Evolutionary conservation across 1,140 invertebrate species (phyloP).

Genomic region (Heliconius hermathena): DNA sequence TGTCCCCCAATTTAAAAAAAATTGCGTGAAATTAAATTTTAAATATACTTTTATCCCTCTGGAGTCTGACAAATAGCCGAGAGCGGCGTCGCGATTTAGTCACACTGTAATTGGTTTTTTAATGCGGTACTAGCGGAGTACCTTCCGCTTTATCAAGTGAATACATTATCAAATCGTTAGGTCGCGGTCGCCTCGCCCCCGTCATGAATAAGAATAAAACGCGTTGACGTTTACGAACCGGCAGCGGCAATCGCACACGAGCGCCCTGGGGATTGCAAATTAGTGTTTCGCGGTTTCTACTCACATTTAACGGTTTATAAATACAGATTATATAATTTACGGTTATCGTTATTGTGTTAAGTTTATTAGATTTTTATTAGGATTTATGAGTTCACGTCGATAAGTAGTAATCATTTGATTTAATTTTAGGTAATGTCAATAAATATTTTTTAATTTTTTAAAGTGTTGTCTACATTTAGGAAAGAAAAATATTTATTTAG

Average conservation of each 20-base stretch:
- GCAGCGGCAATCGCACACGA: slow-evolving; percentile 37
- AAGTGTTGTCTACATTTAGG: too few relatives aligned
- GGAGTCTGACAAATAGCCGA: slow-evolving; percentile 78
- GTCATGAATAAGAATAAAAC: slow-evolving; percentile 79
- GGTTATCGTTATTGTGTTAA: slow-evolving; percentile 49
- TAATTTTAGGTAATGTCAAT: background rate
- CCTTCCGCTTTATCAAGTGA: slow-evolving; percentile 80
- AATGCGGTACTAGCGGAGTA: slow-evolving; percentile 76
- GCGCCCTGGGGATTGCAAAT: slow-evolving; percentile 66
- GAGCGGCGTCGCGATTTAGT: slow-evolving; percentile 76
- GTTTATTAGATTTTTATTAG: background rate
- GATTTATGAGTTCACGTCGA: background rate
- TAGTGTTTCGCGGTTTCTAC: slow-evolving; percentile 58
- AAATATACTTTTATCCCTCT: slow-evolving; percentile 78
- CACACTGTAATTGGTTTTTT: slow-evolving; percentile 81
- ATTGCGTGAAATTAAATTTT: slow-evolving; percentile 81
- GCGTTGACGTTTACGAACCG: slow-evolving; percentile 59
- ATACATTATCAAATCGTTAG: slow-evolving; percentile 82
- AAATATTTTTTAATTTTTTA: too few relatives aligned
- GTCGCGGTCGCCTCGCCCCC: slow-evolving; percentile 61
- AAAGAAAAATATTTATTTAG: too few relatives aligned
- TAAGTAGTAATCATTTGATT: background rate
- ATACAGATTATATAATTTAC: slow-evolving; percentile 61
- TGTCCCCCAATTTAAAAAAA: slow-evolving; percentile 76
- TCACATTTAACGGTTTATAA: slow-evolving; percentile 70